Base-by-base conservation (phyloP, 2,113 vertebrate species). In the Hemiscyllium ocellatum region DNA sequence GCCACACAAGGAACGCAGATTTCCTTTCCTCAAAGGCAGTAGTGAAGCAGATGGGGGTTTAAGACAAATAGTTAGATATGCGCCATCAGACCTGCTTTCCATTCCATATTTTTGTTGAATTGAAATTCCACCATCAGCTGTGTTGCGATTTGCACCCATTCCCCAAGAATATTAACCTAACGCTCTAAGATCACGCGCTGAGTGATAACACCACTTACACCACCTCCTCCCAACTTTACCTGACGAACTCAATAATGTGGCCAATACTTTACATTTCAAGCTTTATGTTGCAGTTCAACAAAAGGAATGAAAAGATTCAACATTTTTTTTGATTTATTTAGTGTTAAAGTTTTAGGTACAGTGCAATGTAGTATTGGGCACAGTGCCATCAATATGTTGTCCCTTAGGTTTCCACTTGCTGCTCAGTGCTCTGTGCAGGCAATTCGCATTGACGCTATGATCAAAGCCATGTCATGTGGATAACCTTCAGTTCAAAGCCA, bases 401-500 rank as follows among this genome's bases (percentile, higher is more conserved):
- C 17, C 56, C 61, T 91, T 19, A 37, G 61, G 89, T 91, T 91
- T 66, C 15, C 2, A 17, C 56, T 66, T 91, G 89, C 61, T 37
- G 89, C 61, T 91, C 89, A 65, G 61, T 37, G 17, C 61, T 37
- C 56, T 22, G 89, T 91, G 20, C 17, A 66, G 37, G 17, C 89
- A 91, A 91, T 33, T 65, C 33, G 17, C 33, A 91, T 29, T 65
- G 56, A 91, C 33, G 66, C 56, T 17, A 66, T 61, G 56, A 66
- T 91, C 89, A 91, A 66, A 91, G 33, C 61, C 33, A 66, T 66
- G 61, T 37, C 61, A 93, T 37, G 33, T 66, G 8, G 33, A 17
- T 65, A 93, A 19, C 26, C 12, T 90, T 90, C 50, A 37, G 89
- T 93, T 93, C 89, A 93, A 93, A 93, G 61, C 89, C 52, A 66